A percentile compares a stretch with the other conserved stretches of the same genome.
phyloP scores from a whole-genome alignment of 2,888 invertebrate genomes.

The Ornithoptera priamus region DNA sequence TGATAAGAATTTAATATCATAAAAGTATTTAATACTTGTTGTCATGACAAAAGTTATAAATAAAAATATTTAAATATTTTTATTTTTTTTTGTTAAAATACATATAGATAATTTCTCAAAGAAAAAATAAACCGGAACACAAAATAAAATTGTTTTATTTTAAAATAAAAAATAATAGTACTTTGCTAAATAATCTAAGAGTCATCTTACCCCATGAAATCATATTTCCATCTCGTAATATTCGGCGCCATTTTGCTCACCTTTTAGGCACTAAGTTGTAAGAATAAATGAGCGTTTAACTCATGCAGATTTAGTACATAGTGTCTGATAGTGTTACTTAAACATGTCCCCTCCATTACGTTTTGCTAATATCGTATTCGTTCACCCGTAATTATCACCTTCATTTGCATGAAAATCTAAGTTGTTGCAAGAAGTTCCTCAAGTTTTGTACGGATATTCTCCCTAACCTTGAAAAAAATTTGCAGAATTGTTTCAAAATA shows the following conservation, averaged over 20 bases:
- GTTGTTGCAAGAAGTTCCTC: slow-evolving; percentile 30
- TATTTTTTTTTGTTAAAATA: too few species aligned
- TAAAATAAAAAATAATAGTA: too few species aligned
- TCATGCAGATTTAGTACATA: slow-evolving; percentile 23
- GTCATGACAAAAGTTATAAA: too few species aligned
- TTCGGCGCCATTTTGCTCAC: slow-evolving; percentile 39
- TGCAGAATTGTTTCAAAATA: background rate
- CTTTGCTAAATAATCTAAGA: background rate
- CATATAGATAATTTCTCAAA: too few species aligned
- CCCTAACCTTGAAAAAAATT: background rate
- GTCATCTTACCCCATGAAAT: slow-evolving; percentile 52
- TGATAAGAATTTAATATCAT: background rate
- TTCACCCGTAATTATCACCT: slow-evolving; percentile 54
- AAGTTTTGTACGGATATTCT: background rate
- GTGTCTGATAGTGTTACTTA: slow-evolving; percentile 17
- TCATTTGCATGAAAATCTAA: slow-evolving; percentile 42
- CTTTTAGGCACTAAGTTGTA: slow-evolving; percentile 34
- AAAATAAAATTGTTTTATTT: too few species aligned
- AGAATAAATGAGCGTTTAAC: slow-evolving; percentile 21
- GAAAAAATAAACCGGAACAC: too few species aligned
- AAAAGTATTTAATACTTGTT: background rate
- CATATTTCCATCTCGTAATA: slow-evolving; percentile 47
- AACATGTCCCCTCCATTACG: slow-evolving; percentile 39
- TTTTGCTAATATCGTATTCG: slow-evolving; percentile 51
- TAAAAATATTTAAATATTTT: too few species aligned